Evolutionary conservation across 2,888 invertebrate species (phyloP).

Genomic region (Drosophila kokeensis): DNA sequence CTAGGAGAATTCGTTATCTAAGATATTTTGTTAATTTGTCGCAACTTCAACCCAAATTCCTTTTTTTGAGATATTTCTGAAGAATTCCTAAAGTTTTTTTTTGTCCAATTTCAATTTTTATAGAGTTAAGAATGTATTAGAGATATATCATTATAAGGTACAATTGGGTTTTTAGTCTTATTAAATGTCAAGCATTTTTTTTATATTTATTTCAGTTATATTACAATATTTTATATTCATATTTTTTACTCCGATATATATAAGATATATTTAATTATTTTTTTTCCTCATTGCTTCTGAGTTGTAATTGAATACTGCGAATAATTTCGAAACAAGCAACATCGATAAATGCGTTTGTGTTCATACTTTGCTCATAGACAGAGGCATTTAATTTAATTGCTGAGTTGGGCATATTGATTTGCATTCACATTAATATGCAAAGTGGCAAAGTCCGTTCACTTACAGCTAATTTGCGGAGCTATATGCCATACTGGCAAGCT

Average conservation of each 20-base stretch:
- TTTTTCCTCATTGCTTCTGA: too few relatives aligned
- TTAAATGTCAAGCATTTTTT: background rate
- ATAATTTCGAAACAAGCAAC: background rate
- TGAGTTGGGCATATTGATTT: conserved; percentile 34
- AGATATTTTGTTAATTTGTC: background rate
- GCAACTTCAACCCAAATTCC: background rate
- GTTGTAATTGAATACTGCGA: background rate
- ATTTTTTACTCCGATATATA: background rate
- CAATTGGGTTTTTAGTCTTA: background rate
- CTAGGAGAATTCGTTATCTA: background rate
- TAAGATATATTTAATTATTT: background rate
- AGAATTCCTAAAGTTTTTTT: background rate
- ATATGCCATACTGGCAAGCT: conserved; percentile 33
- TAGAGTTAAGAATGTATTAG: background rate
- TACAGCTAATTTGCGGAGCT: conserved; percentile 37
- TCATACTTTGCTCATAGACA: background rate
- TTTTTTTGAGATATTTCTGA: background rate
- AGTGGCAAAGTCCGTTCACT: conserved; percentile 22
- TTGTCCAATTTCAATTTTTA: background rate
- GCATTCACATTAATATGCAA: conserved; percentile 31
- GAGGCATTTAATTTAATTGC: conserved; percentile 11
- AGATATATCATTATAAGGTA: background rate
- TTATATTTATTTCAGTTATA: too few relatives aligned
- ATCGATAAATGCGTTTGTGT: background rate
- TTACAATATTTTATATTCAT: too few relatives aligned